These are phyloP conservation scores for Callosobruchus maculatus DNA, from an alignment of 2,888 invertebrate genomes.

Conservation along the genomic window DNA sequence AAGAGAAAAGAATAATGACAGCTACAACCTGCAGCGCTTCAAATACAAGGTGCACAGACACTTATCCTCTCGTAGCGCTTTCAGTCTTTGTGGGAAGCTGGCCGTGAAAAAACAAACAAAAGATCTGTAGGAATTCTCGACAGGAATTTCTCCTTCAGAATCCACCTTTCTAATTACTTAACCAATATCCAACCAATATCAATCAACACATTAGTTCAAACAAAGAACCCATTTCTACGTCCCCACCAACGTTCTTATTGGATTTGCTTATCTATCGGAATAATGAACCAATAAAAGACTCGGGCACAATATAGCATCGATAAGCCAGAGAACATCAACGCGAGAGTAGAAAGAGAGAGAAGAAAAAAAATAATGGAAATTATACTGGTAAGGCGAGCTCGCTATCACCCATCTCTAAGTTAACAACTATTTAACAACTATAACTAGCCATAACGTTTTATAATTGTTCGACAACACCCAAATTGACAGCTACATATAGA, in stretches of 20 bases:
- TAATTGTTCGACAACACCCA: conserved; percentile 48
- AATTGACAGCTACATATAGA: conserved; percentile 47
- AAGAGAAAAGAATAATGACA: no score
- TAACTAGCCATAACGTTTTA: conserved; percentile 45
- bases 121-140: background rate
- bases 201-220: background rate
- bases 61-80: no score
- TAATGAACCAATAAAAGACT: conserved; percentile 5
- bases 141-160: background rate
- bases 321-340: background rate
- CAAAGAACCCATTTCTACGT: background rate
- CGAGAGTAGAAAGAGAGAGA: background rate
- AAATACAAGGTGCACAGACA: no score
- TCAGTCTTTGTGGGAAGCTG: no score
- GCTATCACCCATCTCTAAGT: conserved; percentile 37
- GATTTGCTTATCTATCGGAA: conserved; percentile 23
- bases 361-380: background rate
- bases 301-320: background rate
- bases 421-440: conserved; percentile 48
- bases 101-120: no score
- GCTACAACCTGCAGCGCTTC: no score
- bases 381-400: conserved; percentile 4
- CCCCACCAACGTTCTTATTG: conserved; percentile 16
- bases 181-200: background rate
- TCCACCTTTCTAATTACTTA: background rate